Conservation (phyloP, 2,797 vertebrate genomes). For the Tragopan temminckii region DNA sequence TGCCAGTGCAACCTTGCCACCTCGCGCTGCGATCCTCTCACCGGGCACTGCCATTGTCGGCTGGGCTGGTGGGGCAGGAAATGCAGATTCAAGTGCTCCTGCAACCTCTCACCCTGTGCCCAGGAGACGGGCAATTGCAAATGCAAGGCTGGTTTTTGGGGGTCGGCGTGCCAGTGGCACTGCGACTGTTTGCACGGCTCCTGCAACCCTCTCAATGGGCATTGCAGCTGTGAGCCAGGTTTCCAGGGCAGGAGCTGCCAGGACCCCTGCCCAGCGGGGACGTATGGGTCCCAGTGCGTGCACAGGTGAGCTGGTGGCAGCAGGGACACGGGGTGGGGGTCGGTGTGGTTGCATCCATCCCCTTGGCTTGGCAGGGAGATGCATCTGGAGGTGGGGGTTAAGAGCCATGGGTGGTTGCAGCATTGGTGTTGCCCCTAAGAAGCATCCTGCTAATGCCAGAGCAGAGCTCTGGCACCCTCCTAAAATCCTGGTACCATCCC, state of each 20-base stretch:
- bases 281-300: constrained; percentile 86
- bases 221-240: constrained; percentile 88
- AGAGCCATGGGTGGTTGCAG: neutral
- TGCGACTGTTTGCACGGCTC: constrained; percentile 87
- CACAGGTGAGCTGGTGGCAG: constrained; percentile 75
- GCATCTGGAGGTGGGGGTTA: fast-evolving
- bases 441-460: fast-evolving
- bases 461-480: neutral
- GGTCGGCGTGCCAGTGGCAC: constrained; percentile 80
- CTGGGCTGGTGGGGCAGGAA: constrained; percentile 88
- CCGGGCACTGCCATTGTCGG: constrained; percentile 87
- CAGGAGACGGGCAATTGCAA: constrained; percentile 87
- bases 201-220: constrained; percentile 82
- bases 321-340: fast-evolving
- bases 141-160: constrained; percentile 87
- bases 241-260: constrained; percentile 86
- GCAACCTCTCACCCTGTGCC: constrained; percentile 86
- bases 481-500: fast-evolving
- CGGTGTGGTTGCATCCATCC: fast-evolving
- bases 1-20: constrained; percentile 84
- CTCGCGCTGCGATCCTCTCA: constrained; percentile 84
- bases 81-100: constrained; percentile 86
- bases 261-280: constrained; percentile 82
- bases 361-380: neutral
- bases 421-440: fast-evolving